Evolutionary conservation across 2,797 vertebrate genomes (phyloP), one percentile per base, ranked within the genome.

Genomic region (Masticophis lateralis): DNA sequence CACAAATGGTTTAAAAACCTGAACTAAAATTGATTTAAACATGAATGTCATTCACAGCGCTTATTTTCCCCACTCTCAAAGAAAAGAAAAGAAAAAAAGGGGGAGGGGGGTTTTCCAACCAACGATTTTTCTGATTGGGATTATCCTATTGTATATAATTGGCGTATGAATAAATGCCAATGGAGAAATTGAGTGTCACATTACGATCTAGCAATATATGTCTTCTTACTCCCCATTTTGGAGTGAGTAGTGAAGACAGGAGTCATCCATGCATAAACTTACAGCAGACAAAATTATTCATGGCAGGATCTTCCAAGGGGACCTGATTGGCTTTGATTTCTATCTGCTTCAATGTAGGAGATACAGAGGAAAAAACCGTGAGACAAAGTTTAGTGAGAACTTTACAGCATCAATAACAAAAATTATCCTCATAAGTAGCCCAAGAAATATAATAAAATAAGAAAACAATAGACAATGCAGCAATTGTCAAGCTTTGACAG

Each of bases 31-130:
- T 74, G 2, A 18, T 74, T 37, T 37, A 74, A 74, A 37, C 9
- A 74, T 69, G 10, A 32, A 74, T 32, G 13, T 16, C 66, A 74
- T 74, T 37, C 66, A 74, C n/a, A 74, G 32, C 14, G 16, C 13
- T 69, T 69, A 69, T 69, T 32, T 63, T 12, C 5, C 66, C 66
- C 2, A 6, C 6, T 16, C n/a, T 32, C n/a, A 69, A 69, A 32
- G 14, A 16, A n/a, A 32, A 32, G 47, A 51, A 37, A 51, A 51
- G 1, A 51, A 51, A 51, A 5, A 1, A 6, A 6, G 6, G 5
- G 2, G 5, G 14, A n/a, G 5, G 14, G 5, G 2, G 0, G n/a
- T 14, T 5, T 9, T 2, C 32, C n/a, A 32, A 18, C 66, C n/a
- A 32, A 2, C 14, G 18, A 32, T 32, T 69, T 32, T 69, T 69